Conservation (phyloP, 1,140 invertebrate genomes). For the Drosophila biarmipes region DNA sequence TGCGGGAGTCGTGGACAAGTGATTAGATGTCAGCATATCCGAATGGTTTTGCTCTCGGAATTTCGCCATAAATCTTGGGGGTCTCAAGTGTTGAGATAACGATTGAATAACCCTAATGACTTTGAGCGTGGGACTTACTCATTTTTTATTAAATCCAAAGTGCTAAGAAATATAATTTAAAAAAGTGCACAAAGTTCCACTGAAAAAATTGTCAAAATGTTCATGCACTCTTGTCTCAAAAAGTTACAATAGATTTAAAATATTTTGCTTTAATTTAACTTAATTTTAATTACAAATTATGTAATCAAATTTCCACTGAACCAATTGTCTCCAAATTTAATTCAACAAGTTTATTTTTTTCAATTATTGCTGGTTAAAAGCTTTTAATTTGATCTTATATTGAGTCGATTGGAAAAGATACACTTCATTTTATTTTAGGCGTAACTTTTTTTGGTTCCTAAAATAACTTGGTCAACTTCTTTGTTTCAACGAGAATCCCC, state of each 20-base stretch:
- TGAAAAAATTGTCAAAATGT: neutral
- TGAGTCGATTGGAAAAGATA: too few relatives aligned
- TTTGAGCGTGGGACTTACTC: slow-evolving; percentile 17
- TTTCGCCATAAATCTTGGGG: slow-evolving; percentile 41
- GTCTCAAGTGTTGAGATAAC: slow-evolving; percentile 26
- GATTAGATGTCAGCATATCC: slow-evolving; percentile 40
- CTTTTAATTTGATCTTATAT: too few relatives aligned
- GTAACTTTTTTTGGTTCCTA: neutral
- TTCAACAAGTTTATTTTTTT: too few relatives aligned
- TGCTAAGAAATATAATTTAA: neutral
- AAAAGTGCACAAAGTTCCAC: neutral
- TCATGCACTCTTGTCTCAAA: too few relatives aligned
- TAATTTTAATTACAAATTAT: too few relatives aligned
- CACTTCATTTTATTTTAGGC: neutral
- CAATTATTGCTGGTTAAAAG: neutral
- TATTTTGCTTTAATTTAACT: too few relatives aligned
- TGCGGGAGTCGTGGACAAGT: slow-evolving; percentile 24
- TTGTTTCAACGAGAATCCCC: neutral
- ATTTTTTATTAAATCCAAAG: neutral
- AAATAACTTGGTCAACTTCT: slow-evolving; percentile 1
- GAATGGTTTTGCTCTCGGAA: slow-evolving; percentile 12
- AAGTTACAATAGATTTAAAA: too few relatives aligned
- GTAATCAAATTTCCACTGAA: too few relatives aligned
- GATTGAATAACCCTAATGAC: slow-evolving; percentile 26
- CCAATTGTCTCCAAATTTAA: too few relatives aligned